Evolutionary conservation across 2,113 vertebrate genomes (phyloP).

Genomic region (Ictidomys tridecemlineatus): DNA sequence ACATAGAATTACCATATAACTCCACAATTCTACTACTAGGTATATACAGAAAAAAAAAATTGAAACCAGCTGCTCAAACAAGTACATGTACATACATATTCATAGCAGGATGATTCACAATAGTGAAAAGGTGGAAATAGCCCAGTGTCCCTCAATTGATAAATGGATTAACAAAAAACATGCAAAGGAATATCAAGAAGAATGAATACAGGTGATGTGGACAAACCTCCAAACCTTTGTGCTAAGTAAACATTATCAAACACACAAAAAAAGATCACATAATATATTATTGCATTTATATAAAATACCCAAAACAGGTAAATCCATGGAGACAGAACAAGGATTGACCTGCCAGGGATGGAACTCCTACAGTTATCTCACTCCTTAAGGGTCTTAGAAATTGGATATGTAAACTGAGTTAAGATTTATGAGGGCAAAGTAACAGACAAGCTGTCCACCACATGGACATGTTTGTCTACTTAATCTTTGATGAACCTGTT

Average conservation of each 20-base stretch:
- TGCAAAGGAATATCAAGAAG: neutral
- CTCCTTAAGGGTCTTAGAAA: neutral
- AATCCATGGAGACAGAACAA: neutral
- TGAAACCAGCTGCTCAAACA: neutral
- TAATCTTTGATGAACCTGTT: neutral
- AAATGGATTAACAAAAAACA: neutral
- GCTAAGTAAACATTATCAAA: neutral
- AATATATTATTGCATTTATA: neutral
- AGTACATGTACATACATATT: neutral
- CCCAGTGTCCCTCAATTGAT: neutral
- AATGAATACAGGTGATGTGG: neutral
- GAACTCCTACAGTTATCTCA: neutral
- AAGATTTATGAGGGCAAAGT: neutral
- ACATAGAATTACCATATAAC: neutral
- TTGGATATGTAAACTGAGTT: neutral
- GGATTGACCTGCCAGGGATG: neutral
- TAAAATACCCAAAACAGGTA: neutral
- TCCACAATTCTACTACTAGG: neutral
- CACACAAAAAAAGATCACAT: neutral
- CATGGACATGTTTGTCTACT: neutral
- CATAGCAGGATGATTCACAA: neutral
- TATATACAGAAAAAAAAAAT: neutral
- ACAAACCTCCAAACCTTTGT: neutral
- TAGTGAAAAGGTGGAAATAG: neutral
- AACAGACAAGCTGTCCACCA: neutral